Evolutionary conservation across 1,140 invertebrate species (phyloP), one percentile per base, ranked within the genome.

Genomic region (Bombyx mandarina): DNA sequence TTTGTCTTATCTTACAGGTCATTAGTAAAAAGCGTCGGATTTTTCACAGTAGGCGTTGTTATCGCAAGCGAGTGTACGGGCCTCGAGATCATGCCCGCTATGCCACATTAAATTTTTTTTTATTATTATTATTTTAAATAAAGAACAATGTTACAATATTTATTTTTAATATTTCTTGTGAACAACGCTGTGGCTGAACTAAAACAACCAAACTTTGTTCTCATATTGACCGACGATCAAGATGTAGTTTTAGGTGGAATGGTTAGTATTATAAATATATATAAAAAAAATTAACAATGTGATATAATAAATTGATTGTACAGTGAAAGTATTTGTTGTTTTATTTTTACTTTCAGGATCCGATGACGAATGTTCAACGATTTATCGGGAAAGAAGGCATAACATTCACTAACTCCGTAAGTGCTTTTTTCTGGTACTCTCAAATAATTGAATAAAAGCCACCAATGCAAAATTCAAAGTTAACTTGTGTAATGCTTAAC

Each of bases 151-250:
- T 71, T 81, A 67, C 75, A 66, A 70, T 77, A 73, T 75, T 66
- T 81, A 57, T 49, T 82, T n/a, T 61, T 83, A 60, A 61, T 65
- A 45, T 72, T 73, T 46, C 56, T 74, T 49, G 35, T 77, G 26
- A 51, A 60, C 56, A 43, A 54, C n/a, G 62, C 57, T 54, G 42
- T 68, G 53, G 70, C 68, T 58, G 66, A 67, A 54, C 47, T 48
- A 8, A 73, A 61, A 35, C 78, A 66, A 73, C 90, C 93, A 45
- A 97, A 97, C 82, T 93, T 97, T 65, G 88, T 97, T 45, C 74
- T 97, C 46, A 90, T 97, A 51, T 64, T 97, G 53, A 95, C 94
- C 9, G 96, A 97, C 83, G 96, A 97, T 89, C 94, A 96, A 79
- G 96, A 97, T 89, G 83, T 91, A 2, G 82, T 91, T 53, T 83